Percentiles rank a stretch among this genome's conserved stretches.
Conservation (phyloP, 2,888 invertebrate genomes). For the Oegoconia quadripuncta region DNA sequence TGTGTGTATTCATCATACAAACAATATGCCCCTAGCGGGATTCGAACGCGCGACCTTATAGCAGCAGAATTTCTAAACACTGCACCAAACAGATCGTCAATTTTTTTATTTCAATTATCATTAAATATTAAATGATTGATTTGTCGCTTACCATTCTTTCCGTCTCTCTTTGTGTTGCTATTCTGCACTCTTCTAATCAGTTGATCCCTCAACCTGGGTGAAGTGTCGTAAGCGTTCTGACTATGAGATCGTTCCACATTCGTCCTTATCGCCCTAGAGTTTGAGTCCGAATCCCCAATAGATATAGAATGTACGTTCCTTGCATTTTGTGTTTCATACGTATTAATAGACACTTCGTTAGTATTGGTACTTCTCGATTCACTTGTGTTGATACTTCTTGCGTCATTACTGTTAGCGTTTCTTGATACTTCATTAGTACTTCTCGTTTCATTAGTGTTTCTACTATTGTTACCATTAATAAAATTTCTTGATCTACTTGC, state of each 20-base stretch:
- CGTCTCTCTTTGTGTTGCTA: slow-evolving; percentile 48
- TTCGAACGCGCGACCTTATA: too few relatives aligned
- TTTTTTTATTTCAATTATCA: too few relatives aligned
- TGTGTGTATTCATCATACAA: too few relatives aligned
- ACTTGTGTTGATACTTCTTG: neutral
- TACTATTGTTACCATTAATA: neutral
- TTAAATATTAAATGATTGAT: too few relatives aligned
- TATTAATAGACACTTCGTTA: neutral
- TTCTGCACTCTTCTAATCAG: slow-evolving; percentile 40
- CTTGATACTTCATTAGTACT: neutral
- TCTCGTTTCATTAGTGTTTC: neutral
- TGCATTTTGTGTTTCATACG: neutral
- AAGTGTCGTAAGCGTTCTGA: slow-evolving; percentile 55
- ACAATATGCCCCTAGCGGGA: too few relatives aligned
- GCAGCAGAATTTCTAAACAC: too few relatives aligned
- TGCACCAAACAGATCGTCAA: too few relatives aligned
- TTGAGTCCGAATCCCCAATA: slow-evolving; percentile 28
- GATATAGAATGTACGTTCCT: slow-evolving; percentile 8
- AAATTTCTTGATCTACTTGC: neutral
- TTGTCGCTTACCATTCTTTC: slow-evolving; percentile 57
- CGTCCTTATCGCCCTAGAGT: slow-evolving; percentile 29
- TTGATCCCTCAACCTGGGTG: slow-evolving; percentile 38
- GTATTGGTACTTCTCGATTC: neutral
- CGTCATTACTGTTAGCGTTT: neutral
- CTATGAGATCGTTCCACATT: slow-evolving; percentile 59